Evolutionary conservation across 1,140 invertebrate species (phyloP), one percentile per base, ranked within the genome.

Genomic region (Drosophila pallidifrons): DNA sequence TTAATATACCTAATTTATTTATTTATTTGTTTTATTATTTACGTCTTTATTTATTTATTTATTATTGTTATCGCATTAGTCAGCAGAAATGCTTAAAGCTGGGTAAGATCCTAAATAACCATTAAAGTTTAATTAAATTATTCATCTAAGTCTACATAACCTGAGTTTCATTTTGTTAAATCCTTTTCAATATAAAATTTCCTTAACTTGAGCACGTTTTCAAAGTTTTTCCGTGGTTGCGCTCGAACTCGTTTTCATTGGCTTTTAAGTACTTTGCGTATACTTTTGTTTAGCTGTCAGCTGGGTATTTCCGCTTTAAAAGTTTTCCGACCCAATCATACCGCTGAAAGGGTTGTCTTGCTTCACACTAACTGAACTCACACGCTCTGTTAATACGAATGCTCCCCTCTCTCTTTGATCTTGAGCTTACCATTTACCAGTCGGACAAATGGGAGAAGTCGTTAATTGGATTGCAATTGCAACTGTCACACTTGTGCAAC

Each of bases 41-140:
- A 52, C 30, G 57, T 79, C 60, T 59, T 63, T 67, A 68, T 55
- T 51, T 70, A 54, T 74, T 74, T 77, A 69, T 75, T 74, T 69
- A 60, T 64, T 79, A 77, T 82, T 86, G 76, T 87, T 87, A 77
- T 68, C 55, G 32, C 60, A 45, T 75, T 87, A 80, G 77, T 82
- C 77, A 87, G 55, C 59, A 35, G 49, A 47, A 54, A 4, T 57
- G 41, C 60, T 69, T 13, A 13, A 61, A 73, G 55, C 69, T 83
- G 69, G 65, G 77, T 59, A 77, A 77, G 60, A 55, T 77, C 52
- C 65, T 74, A 61, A 68, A 54, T 63, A 89, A 80, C 59, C 60
- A 82, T 79, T 82, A 79, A 86, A 87, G 38, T n/a, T 63, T 58
- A 70, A 77, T 52, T 63, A 59, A 70, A 77, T 52, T 60, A 66